phyloP scores from a whole-genome alignment of 1,140 invertebrate genomes.

The Brachionus rubens region DNA sequence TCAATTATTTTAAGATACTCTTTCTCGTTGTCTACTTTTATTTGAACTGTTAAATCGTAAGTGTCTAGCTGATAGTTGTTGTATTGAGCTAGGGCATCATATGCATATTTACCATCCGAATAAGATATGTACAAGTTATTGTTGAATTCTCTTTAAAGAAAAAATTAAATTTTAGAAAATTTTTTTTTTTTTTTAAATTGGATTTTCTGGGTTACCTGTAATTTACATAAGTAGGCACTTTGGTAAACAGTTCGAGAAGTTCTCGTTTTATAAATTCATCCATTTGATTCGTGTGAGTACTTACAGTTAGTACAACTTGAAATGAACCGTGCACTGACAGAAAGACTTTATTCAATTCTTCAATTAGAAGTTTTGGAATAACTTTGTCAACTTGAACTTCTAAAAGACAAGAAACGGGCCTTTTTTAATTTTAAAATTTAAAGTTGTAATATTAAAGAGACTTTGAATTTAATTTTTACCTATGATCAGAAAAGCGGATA shows the following conservation, averaged over 20 bases:
- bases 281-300: conserved; percentile 21
- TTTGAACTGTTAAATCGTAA: not conserved
- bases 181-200: too few relatives aligned
- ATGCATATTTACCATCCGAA: conserved; percentile 29
- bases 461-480: not conserved
- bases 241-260: not conserved
- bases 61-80: conserved; percentile 12
- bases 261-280: conserved; percentile 24
- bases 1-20: conserved; percentile 29
- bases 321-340: conserved; percentile 16
- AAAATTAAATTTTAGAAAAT: too few relatives aligned
- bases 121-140: conserved; percentile 15
- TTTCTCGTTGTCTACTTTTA: conserved; percentile 29
- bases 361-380: not conserved
- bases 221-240: not conserved
- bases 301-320: conserved; percentile 20
- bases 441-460: not conserved
- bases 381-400: conserved; percentile 37
- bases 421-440: not conserved
- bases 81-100: conserved; percentile 34
- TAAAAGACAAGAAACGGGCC: conserved; percentile 14
- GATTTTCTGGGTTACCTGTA: too few relatives aligned
- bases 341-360: conserved; percentile 18
- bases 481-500: conserved; percentile 40
- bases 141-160: conserved; percentile 1